phyloP scores from a whole-genome alignment of 1,140 invertebrate genomes.

The Goniozus legneri region DNA sequence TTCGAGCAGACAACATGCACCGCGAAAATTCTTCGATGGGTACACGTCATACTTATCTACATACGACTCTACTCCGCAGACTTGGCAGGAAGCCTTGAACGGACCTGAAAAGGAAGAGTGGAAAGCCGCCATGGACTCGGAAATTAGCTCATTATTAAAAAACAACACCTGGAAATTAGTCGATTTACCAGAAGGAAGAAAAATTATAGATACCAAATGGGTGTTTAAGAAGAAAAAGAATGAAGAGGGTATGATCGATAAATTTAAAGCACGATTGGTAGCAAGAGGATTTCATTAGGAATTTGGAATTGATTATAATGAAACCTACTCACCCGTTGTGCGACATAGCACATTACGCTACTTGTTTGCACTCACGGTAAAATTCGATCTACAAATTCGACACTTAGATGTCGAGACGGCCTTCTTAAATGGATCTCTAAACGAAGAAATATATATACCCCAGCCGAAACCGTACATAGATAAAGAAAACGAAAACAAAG shows the following conservation, averaged over 20 bases:
- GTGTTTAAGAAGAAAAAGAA: slow-evolving; percentile 30
- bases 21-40: background rate
- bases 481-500: slow-evolving; percentile 19
- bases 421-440: slow-evolving; percentile 41
- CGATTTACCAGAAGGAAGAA: slow-evolving; percentile 19
- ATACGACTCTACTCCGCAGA: no score
- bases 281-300: slow-evolving; percentile 45
- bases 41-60: slow-evolving; percentile 28
- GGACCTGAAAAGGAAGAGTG: slow-evolving; percentile 25
- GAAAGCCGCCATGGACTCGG: slow-evolving; percentile 32
- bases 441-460: slow-evolving; percentile 41
- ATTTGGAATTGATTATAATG: no score
- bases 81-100: slow-evolving; percentile 33
- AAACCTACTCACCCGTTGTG: no score
- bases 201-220: slow-evolving; percentile 30
- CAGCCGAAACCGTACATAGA: slow-evolving; percentile 32
- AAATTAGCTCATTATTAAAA: slow-evolving; percentile 28
- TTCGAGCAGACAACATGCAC: slow-evolving; percentile 1
- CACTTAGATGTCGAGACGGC: slow-evolving; percentile 41
- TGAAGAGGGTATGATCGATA: slow-evolving; percentile 13
- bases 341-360: no score
- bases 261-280: slow-evolving; percentile 38
- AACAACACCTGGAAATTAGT: slow-evolving; percentile 37
- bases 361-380: no score
- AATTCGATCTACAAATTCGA: no score